Evolutionary conservation across 2,888 invertebrate species (phyloP).

Genomic region (Agrochola circellaris): DNA sequence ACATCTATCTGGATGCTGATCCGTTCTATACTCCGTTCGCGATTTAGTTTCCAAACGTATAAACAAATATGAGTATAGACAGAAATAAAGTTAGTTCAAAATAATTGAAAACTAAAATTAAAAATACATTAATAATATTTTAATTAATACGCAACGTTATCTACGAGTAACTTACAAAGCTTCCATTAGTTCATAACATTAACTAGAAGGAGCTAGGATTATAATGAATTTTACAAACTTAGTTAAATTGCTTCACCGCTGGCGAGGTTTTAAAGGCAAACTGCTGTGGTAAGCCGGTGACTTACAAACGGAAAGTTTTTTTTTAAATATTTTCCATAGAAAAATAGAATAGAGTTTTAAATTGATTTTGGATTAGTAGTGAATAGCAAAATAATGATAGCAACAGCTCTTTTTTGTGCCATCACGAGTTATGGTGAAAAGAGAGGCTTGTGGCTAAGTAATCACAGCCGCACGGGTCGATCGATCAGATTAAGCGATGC

Average conservation of each 20-base stretch:
- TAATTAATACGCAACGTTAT: background rate
- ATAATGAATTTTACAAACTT: slow-evolving; percentile 50
- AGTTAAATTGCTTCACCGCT: slow-evolving; percentile 10
- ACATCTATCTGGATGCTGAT: background rate
- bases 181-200: slow-evolving; percentile 13
- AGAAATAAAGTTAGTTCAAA: background rate
- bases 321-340: background rate
- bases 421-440: background rate
- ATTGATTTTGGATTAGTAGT: background rate
- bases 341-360: background rate
- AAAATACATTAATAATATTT: background rate
- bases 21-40: background rate
- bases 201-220: slow-evolving; percentile 22
- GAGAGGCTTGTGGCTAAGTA: no score
- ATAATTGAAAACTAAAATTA: background rate
- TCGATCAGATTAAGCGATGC: no score
- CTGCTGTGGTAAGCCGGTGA: background rate
- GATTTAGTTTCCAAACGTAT: background rate
- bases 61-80: no score
- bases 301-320: background rate
- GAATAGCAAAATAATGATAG: background rate
- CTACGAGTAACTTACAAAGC: background rate
- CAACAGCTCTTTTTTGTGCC: background rate
- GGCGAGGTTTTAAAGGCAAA: slow-evolving; percentile 12
- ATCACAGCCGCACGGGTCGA: no score